Base-by-base conservation (phyloP, 1,140 invertebrate genomes). In the Pseudomyrmex flavicornis region DNA sequence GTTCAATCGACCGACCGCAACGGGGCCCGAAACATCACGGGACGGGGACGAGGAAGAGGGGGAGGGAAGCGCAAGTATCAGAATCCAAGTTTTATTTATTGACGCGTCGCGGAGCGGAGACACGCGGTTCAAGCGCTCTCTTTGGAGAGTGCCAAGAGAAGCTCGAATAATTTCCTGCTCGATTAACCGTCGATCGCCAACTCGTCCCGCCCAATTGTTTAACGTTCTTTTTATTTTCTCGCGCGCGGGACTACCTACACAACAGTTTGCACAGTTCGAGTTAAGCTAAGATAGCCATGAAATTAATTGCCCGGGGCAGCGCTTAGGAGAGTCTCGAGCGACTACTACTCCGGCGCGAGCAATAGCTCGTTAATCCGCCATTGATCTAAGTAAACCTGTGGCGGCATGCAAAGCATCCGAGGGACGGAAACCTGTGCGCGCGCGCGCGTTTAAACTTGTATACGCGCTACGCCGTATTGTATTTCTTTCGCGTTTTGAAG, bases 231-330 rank as follows among this genome's bases (percentile, higher is more conserved):
- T 61, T 22, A 61, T 61, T 20, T 13, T 62, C 59, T 2, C 61
- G 61, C 13, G 9, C 20, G 44, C 13, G 44, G 9, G 20, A 35
- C 35, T 35, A 2, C 4, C 9, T 12, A 0, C 58, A 35, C 56
- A 56, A 13, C 50, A 74, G 79, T 82, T 82, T 75, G n/a, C 79
- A 82, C 79, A 82, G 79, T 54, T 75, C 58, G 79, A 73, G 48
- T 66, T 82, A 52, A 74, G 46, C 70, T 48, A 75, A 75, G 79
- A 63, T 82, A 74, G 58, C 61, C 70, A 62, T 54, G 72, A 82
- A 82, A 75, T 82, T 82, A 74, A 82, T 82, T 54, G 70, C 70
- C 48, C 26, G 20, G 48, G 58, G 58, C 59, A 5, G 26, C 72
- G 70, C 70, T 63, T 63, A 35, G 52, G 35, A 35, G 66, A 75